Evolutionary conservation across 2,113 vertebrate species (phyloP).

Genomic region (Choloepus hoffmanni): DNA sequence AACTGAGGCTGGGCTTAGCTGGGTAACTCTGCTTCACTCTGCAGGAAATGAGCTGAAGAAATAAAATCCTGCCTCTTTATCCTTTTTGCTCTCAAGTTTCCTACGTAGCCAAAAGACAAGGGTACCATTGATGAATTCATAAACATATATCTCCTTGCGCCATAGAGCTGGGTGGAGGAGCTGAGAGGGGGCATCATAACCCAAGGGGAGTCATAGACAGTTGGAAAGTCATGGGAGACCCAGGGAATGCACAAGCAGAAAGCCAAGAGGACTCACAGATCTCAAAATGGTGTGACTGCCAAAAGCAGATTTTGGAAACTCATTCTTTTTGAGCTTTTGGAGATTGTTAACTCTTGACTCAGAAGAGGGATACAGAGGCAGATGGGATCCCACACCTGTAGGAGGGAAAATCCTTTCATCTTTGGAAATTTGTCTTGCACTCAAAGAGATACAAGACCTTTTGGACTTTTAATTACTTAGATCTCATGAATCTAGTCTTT

Average conservation of each 20-base stretch:
- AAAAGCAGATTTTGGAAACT: neutral
- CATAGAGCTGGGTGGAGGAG: neutral
- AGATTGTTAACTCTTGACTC: neutral
- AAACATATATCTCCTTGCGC: neutral
- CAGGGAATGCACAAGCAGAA: neutral
- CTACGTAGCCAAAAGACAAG: neutral
- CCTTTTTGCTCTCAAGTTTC: neutral
- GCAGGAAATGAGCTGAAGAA: neutral
- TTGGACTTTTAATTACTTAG: conserved; percentile 22
- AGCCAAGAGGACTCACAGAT: neutral
- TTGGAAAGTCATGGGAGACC: neutral
- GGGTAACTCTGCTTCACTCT: neutral
- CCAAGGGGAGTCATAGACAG: neutral
- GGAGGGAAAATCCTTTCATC: neutral
- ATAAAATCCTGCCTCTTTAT: neutral
- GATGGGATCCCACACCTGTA: neutral
- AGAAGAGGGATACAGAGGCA: neutral
- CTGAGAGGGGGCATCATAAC: neutral
- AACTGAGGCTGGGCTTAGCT: neutral
- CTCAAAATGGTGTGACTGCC: neutral
- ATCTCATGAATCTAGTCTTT: conserved; percentile 7
- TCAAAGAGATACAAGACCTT: neutral
- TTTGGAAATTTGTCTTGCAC: conserved; percentile 35
- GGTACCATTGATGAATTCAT: neutral
- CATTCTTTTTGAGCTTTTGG: neutral